These are phyloP conservation scores for Mastigias papua DNA, from an alignment of 30 jellyfish, hydroid and myxozoan species.

Conservation along the genomic window DNA sequence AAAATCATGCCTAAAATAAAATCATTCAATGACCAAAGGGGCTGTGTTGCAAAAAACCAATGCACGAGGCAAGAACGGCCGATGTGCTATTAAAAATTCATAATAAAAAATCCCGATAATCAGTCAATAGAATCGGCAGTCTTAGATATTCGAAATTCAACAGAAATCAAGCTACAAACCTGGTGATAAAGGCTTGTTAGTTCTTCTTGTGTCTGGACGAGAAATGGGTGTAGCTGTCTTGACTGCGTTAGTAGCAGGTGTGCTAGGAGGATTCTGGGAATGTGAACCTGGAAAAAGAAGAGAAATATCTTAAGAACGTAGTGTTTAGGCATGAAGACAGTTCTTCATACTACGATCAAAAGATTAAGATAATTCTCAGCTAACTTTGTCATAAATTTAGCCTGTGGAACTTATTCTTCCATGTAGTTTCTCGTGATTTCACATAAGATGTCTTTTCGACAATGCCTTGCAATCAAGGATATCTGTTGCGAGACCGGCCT, in stretches of 20 bases:
- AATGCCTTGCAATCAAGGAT: no score
- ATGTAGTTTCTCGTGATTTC: no score
- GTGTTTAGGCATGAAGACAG: no score
- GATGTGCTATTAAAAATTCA: neutral
- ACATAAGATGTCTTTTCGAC: no score
- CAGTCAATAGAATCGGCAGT: neutral
- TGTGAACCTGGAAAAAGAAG: slow-evolving; percentile 21
- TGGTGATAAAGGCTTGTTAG: slow-evolving; percentile 34
- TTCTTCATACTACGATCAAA: no score
- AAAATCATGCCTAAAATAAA: neutral
- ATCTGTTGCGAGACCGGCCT: no score
- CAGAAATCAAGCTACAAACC: neutral
- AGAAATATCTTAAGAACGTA: neutral
- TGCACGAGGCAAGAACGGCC: neutral
- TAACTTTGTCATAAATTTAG: no score
- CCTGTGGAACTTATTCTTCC: no score
- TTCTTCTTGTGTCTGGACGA: slow-evolving; percentile 1
- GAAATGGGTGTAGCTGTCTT: neutral
- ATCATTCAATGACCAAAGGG: neutral
- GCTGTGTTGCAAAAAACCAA: neutral
- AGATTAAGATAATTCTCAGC: no score
- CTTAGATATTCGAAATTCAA: neutral
- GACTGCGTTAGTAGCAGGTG: slow-evolving; percentile 9
- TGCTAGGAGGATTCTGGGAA: slow-evolving; percentile 10
- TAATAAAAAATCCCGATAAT: neutral